Conservation (phyloP, 1,140 invertebrate species). For the Polypedilum pembai region DNA sequence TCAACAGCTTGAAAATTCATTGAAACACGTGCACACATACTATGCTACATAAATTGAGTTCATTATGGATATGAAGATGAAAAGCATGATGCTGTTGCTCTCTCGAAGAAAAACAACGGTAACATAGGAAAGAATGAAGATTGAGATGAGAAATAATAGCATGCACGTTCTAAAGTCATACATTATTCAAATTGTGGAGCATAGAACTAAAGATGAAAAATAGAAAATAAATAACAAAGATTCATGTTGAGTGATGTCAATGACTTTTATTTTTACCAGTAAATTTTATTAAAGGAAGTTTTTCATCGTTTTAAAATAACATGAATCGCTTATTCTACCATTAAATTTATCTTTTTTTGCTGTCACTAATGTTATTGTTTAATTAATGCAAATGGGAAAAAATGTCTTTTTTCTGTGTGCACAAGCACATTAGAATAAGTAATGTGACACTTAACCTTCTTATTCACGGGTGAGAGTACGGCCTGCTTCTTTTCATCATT, state of each 20-base stretch:
- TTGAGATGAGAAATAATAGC: background rate
- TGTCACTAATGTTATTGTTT: too few species aligned
- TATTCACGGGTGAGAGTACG: too few species aligned
- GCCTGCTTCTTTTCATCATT: too few species aligned
- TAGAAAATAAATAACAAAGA: background rate
- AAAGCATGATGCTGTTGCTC: background rate
- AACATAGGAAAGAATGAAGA: background rate
- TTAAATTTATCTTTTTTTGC: too few species aligned
- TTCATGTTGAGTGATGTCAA: background rate
- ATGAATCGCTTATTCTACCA: too few species aligned
- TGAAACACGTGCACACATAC: background rate
- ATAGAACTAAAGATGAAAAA: background rate
- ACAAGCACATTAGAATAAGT: too few species aligned
- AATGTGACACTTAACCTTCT: too few species aligned
- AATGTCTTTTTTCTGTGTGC: too few species aligned
- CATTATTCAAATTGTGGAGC: background rate
- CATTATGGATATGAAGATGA: background rate
- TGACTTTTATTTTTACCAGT: background rate
- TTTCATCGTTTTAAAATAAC: too few species aligned
- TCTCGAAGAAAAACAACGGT: background rate
- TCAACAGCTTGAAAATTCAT: background rate
- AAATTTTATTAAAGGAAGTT: too few species aligned
- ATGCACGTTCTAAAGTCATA: background rate
- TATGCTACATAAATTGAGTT: background rate
- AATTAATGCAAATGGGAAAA: too few species aligned